These are phyloP conservation scores for Uromys caudimaculatus DNA, from an alignment of 2,797 vertebrate genomes.

Conservation along the genomic window DNA sequence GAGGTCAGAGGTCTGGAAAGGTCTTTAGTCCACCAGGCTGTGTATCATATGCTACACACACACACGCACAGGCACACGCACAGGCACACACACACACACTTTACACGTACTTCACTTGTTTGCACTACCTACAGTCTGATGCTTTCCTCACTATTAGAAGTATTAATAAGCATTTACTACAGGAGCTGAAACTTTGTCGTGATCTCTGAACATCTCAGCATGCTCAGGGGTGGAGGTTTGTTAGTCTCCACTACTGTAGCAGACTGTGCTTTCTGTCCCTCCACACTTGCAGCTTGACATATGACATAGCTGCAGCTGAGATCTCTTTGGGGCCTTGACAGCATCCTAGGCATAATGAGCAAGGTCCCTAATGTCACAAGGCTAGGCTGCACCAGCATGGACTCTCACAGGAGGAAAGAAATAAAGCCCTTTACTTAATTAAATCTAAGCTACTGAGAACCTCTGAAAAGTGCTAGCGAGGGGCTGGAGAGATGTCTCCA, in stretches of 20 bases:
- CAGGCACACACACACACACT: not conserved
- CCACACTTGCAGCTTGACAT: not conserved
- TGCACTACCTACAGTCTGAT: not conserved
- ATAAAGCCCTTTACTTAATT: not conserved
- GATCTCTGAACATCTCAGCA: not conserved
- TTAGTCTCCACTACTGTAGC: not conserved
- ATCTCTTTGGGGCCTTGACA: not conserved
- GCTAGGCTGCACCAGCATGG: not conserved
- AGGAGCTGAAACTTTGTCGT: not conserved
- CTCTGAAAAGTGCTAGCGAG: not conserved
- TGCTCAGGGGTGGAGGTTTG: not conserved
- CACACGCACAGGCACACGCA: no score
- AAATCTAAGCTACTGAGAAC: not conserved
- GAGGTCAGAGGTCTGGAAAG: not conserved
- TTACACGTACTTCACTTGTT: not conserved
- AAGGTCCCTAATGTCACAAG: not conserved
- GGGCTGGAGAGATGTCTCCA: not conserved
- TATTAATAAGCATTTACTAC: not conserved
- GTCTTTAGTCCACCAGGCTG: rapidly evolving
- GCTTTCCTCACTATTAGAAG: not conserved
- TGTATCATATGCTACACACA: no score
- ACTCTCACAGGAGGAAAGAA: not conserved
- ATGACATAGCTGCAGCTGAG: not conserved
- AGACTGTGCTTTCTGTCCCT: not conserved
- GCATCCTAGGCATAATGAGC: not conserved